These are phyloP conservation scores for Dysdera silvatica DNA, from an alignment of 1,140 invertebrate species.

Conservation along the genomic window DNA sequence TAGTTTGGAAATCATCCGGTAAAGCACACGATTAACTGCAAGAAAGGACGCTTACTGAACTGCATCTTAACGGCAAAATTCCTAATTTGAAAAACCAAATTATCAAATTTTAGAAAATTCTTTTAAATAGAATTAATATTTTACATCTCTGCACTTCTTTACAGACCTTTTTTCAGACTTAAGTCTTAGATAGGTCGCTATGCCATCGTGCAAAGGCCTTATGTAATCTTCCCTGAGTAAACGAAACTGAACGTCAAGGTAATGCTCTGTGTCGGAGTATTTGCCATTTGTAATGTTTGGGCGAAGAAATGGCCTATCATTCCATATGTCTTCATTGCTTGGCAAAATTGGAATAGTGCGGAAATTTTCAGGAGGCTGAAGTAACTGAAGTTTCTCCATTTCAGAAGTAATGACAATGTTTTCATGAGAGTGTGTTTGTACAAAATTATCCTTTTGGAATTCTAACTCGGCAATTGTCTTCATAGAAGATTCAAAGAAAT, in stretches of 20 bases:
- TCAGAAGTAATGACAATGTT: background rate
- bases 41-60: constrained; percentile 54
- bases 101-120: constrained; percentile 33
- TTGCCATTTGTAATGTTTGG: constrained; percentile 53
- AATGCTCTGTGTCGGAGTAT: constrained; percentile 58
- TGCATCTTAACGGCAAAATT: no score
- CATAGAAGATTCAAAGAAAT: background rate
- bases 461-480: background rate
- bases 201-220: constrained; percentile 42
- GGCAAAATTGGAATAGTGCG: constrained; percentile 27
- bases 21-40: constrained; percentile 63
- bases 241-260: constrained; percentile 69
- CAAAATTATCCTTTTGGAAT: background rate
- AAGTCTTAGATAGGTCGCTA: constrained; percentile 2
- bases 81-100: no score
- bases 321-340: constrained; percentile 7
- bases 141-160: background rate
- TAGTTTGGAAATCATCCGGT: constrained; percentile 58
- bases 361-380: constrained; percentile 25
- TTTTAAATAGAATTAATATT: constrained; percentile 36
- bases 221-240: constrained; percentile 61
- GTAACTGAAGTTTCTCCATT: background rate
- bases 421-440: background rate
- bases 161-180: background rate
- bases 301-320: constrained; percentile 45